Base-by-base conservation (phyloP, 2,797 vertebrate genomes). In the Falco rusticolus region DNA sequence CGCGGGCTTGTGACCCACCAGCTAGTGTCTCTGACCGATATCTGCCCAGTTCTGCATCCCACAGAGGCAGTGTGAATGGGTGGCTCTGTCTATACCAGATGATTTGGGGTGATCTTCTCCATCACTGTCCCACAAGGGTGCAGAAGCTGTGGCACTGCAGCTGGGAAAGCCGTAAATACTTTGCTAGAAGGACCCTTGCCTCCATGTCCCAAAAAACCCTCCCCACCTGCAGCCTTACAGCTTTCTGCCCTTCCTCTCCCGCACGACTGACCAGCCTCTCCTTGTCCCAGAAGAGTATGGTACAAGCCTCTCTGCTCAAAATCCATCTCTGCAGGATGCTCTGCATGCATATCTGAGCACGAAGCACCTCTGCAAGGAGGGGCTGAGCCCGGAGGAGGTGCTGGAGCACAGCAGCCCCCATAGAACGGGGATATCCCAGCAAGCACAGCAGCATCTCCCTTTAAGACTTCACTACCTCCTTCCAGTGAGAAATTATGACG, bases 121-220 rank as follows among this genome's bases (percentile, higher is more conserved):
- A 6, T 45, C 18, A 4, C 43, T 34, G 14, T 48, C 57, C 57
- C 26, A 25, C 39, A 33, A 12, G 20, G 47, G 9, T 8, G 29
- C 43, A 31, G 37, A 31, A 77, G 19, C 37, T 16, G 10, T 4
- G 20, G 48, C 25, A 10, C 41, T 31, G 63, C 28, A 8, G 25
- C 48, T 61, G 47, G 56, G 17, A 61, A 21, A 8, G 34, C 50
- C 5, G 20, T 7, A 20, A 34, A 17, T 39, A 8, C 37, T 22
- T 3, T 2, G 12, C 43, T 50, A 61, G 43, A 29, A 29, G 24
- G 25, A 57, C 9, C 16, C 25, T 41, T 48, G 56, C 57, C 71
- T 31, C 20, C 37, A 13, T 3, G 37, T 1, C 39, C 41, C 5
- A 1, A 43, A 63, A 13, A 1, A 6, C 18, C 26, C 24, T 70